phyloP scores from a whole-genome alignment of 35 echinoderm and acorn worm genomes.

The Lytechinus pictus region DNA sequence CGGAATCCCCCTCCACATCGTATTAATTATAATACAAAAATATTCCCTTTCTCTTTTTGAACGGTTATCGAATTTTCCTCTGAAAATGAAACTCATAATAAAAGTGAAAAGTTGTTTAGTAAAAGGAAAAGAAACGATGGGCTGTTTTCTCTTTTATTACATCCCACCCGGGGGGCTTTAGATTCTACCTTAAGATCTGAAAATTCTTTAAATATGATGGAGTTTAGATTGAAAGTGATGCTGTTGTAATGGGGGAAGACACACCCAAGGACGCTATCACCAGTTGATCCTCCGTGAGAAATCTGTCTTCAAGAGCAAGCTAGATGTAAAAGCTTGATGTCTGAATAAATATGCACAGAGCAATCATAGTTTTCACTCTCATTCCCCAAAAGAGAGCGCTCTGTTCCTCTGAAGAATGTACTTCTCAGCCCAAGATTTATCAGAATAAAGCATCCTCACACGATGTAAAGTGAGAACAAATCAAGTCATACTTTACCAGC shows the following conservation, averaged over 20 bases:
- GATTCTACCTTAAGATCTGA: not conserved
- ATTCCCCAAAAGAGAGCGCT: not conserved
- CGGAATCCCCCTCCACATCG: too few species aligned
- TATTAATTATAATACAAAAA: too few species aligned
- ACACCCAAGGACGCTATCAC: not conserved
- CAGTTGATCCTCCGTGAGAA: not conserved
- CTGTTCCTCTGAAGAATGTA: not conserved
- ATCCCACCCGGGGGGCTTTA: not conserved
- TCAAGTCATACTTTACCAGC: too few species aligned
- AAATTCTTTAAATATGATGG: not conserved
- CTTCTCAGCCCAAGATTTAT: too few species aligned
- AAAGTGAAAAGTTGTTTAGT: not conserved
- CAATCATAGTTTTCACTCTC: not conserved
- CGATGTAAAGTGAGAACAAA: too few species aligned
- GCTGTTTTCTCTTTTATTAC: not conserved
- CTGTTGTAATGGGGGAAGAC: not conserved
- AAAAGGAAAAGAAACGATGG: not conserved
- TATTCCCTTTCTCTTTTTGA: not conserved
- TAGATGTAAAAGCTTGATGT: not conserved
- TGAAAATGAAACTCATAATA: not conserved
- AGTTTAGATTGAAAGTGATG: not conserved
- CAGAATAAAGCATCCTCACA: too few species aligned
- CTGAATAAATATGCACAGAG: conserved; percentile 3
- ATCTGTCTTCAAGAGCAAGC: not conserved
- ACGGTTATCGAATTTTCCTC: not conserved